These are phyloP conservation scores for Scaptomyza cyrtandrae DNA, from an alignment of 2,888 invertebrate genomes.

Conservation along the genomic window DNA sequence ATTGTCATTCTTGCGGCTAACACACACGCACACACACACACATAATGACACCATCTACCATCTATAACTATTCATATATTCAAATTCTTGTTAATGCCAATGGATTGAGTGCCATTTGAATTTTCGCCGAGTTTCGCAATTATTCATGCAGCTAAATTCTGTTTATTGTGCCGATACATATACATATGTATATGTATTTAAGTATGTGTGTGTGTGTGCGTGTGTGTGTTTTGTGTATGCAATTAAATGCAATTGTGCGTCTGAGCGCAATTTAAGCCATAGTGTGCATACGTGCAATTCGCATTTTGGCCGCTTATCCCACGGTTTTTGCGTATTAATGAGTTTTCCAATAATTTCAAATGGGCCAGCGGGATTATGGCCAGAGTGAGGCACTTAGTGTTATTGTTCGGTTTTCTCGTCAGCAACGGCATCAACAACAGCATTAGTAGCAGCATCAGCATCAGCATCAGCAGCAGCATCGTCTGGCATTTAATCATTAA, in stretches of 20 bases:
- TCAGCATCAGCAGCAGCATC: background rate
- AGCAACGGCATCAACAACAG: constrained; percentile 1
- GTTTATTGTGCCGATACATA: constrained; percentile 1
- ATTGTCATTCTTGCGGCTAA: too few species aligned
- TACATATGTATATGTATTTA: background rate
- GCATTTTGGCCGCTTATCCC: constrained; percentile 20
- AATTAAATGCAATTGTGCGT: constrained; percentile 44
- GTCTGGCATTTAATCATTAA: constrained; percentile 59
- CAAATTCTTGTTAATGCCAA: constrained; percentile 28
- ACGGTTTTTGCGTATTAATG: constrained; percentile 62
- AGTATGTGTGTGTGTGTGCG: background rate
- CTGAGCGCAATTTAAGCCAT: constrained; percentile 29
- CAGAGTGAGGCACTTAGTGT: constrained; percentile 51
- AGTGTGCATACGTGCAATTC: constrained; percentile 28
- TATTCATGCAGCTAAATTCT: constrained; percentile 66
- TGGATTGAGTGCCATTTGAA: constrained; percentile 15
- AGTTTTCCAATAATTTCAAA: constrained; percentile 70
- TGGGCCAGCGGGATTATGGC: constrained; percentile 19
- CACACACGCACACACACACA: too few species aligned
- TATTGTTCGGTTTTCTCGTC: constrained; percentile 53
- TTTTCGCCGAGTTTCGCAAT: constrained; percentile 50
- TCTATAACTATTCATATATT: background rate
- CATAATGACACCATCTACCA: background rate
- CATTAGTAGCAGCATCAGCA: background rate
- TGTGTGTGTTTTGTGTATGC: constrained; percentile 27